phyloP scores from a whole-genome alignment of 1,140 invertebrate genomes.

The Himalopsyche phryganea region DNA sequence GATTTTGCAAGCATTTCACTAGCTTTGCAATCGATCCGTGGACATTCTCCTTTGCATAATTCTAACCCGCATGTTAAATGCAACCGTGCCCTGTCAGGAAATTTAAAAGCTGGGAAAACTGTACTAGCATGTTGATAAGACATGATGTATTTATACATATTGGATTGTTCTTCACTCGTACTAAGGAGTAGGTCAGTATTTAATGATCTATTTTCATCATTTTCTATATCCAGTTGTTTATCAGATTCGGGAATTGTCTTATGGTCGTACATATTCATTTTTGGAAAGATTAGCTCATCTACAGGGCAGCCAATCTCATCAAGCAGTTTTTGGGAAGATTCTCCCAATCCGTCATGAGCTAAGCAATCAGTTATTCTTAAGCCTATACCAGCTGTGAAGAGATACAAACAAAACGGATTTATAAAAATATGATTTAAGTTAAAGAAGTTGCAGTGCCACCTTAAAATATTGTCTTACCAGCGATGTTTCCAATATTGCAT shows the following conservation, averaged over 20 bases:
- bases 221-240: conserved; percentile 42
- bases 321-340: conserved; percentile 64
- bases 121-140: conserved; percentile 58
- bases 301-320: conserved; percentile 69
- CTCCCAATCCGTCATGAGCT: conserved; percentile 69
- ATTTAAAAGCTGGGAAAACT: conserved; percentile 74
- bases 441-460: no score
- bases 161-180: conserved; percentile 39
- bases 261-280: conserved; percentile 46
- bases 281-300: conserved; percentile 62
- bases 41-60: conserved; percentile 64
- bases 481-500: no score
- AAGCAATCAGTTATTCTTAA: conserved; percentile 68
- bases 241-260: conserved; percentile 38
- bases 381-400: conserved; percentile 61
- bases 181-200: not conserved
- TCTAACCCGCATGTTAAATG: conserved; percentile 66
- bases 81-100: conserved; percentile 69
- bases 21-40: conserved; percentile 53
- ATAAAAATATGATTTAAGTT: no score
- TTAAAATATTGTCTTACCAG: no score
- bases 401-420: no score
- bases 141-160: conserved; percentile 51
- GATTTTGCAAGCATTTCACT: conserved; percentile 46
- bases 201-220: conserved; percentile 19